Evolutionary conservation across 2,113 vertebrate genomes (phyloP).

Genomic region (Nycticorax nycticorax): DNA sequence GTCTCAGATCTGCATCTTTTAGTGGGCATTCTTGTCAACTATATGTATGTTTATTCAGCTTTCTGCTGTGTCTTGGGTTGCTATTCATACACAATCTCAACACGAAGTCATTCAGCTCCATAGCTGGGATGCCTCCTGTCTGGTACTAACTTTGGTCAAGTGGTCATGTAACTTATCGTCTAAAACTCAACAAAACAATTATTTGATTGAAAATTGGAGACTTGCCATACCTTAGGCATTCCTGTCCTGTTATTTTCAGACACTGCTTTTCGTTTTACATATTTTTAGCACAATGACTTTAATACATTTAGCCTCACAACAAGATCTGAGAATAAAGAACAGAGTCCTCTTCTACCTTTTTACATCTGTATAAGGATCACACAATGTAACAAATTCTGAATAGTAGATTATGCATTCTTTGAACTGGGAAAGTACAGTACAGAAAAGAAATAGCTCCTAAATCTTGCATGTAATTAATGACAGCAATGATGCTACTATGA

Average conservation of each 20-base stretch:
- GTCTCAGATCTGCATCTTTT: not conserved
- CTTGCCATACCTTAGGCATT: not conserved
- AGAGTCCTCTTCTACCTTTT: not conserved
- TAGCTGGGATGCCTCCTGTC: not conserved
- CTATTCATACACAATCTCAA: not conserved
- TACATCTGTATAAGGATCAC: not conserved
- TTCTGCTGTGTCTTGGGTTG: not conserved
- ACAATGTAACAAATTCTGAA: not conserved
- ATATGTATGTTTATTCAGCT: not conserved
- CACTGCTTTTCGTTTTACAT: not conserved
- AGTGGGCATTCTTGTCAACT: not conserved
- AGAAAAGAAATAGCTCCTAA: not conserved
- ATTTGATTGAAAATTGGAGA: not conserved
- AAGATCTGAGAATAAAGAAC: not conserved
- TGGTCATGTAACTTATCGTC: not conserved
- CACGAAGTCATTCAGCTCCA: not conserved
- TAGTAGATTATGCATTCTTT: not conserved
- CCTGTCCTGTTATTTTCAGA: not conserved
- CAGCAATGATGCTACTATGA: not conserved
- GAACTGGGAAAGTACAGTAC: not conserved
- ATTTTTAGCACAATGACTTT: not conserved
- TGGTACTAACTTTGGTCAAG: not conserved
- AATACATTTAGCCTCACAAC: not conserved
- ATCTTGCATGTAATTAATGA: not conserved
- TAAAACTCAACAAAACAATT: not conserved